These are phyloP conservation scores for Teleogryllus oceanicus DNA, from an alignment of 2,888 invertebrate genomes.

Conservation along the genomic window DNA sequence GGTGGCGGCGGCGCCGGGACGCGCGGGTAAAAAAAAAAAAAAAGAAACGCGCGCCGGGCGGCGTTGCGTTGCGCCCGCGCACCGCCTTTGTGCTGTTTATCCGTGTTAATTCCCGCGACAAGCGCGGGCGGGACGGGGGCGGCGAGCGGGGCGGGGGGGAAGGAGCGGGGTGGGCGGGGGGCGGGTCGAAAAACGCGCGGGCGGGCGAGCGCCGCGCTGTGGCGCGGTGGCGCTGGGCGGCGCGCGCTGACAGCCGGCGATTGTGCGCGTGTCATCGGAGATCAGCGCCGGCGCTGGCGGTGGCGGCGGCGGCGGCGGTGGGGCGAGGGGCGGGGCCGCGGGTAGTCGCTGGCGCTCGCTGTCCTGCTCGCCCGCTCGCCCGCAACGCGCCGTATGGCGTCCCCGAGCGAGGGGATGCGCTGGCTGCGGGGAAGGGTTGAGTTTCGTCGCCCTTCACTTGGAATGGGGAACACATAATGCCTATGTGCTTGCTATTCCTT, in stretches of 20 bases:
- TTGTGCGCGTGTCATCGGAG: constrained; percentile 6
- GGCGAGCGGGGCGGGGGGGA: background rate
- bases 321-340: too few relatives aligned
- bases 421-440: too few relatives aligned
- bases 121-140: background rate
- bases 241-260: background rate
- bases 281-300: background rate
- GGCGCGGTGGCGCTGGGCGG: background rate
- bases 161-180: background rate
- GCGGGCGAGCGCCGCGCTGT: background rate
- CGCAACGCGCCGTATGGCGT: too few relatives aligned
- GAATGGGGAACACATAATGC: too few relatives aligned
- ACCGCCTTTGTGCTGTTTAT: background rate
- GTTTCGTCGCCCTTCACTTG: too few relatives aligned
- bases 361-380: too few relatives aligned
- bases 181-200: background rate
- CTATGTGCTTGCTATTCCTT: too few relatives aligned
- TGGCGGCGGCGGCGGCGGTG: too few relatives aligned
- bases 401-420: too few relatives aligned
- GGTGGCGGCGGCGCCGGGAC: background rate
- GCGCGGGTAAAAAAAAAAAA: background rate
- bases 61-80: background rate
- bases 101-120: constrained; percentile 18
- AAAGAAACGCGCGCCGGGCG: background rate
- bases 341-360: too few relatives aligned